phyloP scores from a whole-genome alignment of 2,797 vertebrate genomes.

The Nothura maculosa region DNA sequence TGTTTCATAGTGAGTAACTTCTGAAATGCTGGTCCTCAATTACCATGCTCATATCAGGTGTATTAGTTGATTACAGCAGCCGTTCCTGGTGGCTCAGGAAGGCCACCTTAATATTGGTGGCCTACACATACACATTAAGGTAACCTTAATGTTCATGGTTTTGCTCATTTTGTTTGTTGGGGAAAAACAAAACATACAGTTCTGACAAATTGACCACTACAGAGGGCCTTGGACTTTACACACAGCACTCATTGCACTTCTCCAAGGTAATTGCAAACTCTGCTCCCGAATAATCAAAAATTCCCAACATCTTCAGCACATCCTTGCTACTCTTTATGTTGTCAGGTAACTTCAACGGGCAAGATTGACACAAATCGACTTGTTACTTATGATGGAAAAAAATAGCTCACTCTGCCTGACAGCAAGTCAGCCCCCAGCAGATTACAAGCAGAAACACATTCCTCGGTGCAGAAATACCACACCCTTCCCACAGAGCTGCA shows the following conservation, averaged over 20 bases:
- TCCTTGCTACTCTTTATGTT: neutral
- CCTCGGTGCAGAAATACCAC: neutral
- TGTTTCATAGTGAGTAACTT: neutral
- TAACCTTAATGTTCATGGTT: neutral
- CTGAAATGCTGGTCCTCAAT: neutral
- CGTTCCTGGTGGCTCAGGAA: neutral
- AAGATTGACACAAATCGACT: neutral
- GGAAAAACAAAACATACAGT: neutral
- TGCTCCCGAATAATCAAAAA: neutral
- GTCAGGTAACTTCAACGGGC: neutral
- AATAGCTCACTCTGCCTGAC: neutral
- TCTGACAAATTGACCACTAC: neutral
- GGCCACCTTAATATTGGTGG: neutral
- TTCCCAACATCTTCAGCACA: neutral
- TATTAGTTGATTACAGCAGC: neutral
- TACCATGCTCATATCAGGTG: fast-evolving
- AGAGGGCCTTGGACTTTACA: neutral
- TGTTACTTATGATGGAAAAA: neutral
- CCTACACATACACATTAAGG: no score
- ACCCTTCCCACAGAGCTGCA: neutral
- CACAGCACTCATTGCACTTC: neutral
- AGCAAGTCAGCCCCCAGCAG: neutral
- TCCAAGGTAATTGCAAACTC: neutral
- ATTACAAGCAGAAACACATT: neutral
- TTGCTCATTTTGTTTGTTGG: neutral